Evolutionary conservation across 2,888 invertebrate species (phyloP).

Genomic region (Xanthostigma xanthostigma): DNA sequence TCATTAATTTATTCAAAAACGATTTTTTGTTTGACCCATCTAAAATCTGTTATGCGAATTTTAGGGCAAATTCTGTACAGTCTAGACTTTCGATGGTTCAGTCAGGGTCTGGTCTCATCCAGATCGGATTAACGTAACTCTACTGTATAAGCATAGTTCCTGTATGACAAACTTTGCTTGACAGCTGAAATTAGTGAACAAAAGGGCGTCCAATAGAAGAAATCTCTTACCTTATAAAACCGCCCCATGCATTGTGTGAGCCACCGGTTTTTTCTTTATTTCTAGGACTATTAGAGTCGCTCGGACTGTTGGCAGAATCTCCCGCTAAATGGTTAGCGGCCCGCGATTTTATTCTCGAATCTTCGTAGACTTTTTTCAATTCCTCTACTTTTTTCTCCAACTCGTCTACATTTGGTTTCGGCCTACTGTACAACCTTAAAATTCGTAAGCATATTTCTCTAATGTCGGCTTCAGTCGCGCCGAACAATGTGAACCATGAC

Average conservation of each 20-base stretch:
- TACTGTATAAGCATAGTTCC: too few relatives aligned
- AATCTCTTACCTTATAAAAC: slow-evolving; percentile 40
- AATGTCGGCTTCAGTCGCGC: slow-evolving; percentile 69
- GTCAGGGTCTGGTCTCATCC: too few relatives aligned
- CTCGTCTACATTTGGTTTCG: slow-evolving; percentile 60
- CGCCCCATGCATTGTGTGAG: slow-evolving; percentile 51
- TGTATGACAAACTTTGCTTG: too few relatives aligned
- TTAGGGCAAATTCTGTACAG: too few relatives aligned
- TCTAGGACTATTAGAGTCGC: slow-evolving; percentile 23
- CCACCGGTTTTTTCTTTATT: slow-evolving; percentile 38
- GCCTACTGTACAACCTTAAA: slow-evolving; percentile 65
- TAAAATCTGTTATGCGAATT: too few relatives aligned
- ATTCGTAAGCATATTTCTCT: slow-evolving; percentile 71
- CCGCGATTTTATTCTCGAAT: slow-evolving; percentile 40
- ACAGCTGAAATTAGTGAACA: background rate
- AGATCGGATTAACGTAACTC: too few relatives aligned
- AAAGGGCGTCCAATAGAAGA: slow-evolving; percentile 15
- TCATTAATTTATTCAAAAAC: too few relatives aligned
- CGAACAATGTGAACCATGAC: slow-evolving; percentile 80
- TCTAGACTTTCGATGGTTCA: too few relatives aligned
- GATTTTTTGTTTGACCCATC: too few relatives aligned
- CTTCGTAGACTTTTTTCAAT: slow-evolving; percentile 53
- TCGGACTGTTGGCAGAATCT: slow-evolving; percentile 33
- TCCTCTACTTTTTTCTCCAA: slow-evolving; percentile 62
- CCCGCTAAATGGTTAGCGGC: slow-evolving; percentile 23